phyloP scores from a whole-genome alignment of 2,113 vertebrate genomes.

The Brevimyrus niger region DNA sequence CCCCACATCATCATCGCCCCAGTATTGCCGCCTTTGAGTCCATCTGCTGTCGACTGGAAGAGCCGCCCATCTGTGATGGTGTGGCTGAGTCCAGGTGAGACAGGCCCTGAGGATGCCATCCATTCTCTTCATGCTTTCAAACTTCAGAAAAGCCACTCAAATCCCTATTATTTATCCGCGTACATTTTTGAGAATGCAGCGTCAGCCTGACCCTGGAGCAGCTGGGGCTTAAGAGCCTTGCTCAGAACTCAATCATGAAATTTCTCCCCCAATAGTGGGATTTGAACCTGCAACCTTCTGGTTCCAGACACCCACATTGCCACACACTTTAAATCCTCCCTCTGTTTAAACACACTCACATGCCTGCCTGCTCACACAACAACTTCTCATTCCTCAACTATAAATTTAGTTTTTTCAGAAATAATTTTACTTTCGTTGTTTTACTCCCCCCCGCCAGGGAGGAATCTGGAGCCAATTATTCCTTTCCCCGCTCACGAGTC shows the following conservation, averaged over 20 bases:
- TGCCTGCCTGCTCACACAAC: background rate
- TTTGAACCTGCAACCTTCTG: background rate
- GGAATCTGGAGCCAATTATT: conserved; percentile 61
- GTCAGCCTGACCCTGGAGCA: too few relatives aligned
- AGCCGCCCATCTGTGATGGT: background rate
- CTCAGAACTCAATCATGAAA: background rate
- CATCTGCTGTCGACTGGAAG: background rate
- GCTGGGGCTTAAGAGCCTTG: too few relatives aligned
- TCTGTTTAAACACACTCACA: background rate
- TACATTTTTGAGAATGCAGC: too few relatives aligned
- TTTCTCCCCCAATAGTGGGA: background rate
- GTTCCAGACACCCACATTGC: background rate
- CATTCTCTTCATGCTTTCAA: too few relatives aligned
- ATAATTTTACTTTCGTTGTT: conserved; percentile 39
- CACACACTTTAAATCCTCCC: background rate
- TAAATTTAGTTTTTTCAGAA: conserved; percentile 25
- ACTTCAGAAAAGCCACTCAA: too few relatives aligned
- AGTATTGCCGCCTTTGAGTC: background rate
- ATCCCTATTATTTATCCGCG: too few relatives aligned
- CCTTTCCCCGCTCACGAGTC: conserved; percentile 27
- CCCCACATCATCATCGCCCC: background rate
- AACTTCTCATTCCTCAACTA: background rate
- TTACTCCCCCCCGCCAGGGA: conserved; percentile 50
- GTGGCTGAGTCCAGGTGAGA: too few relatives aligned
- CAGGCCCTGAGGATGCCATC: too few relatives aligned